Evolutionary conservation across 2,888 invertebrate species (phyloP).

Genomic region (Drosophila barbarae): DNA sequence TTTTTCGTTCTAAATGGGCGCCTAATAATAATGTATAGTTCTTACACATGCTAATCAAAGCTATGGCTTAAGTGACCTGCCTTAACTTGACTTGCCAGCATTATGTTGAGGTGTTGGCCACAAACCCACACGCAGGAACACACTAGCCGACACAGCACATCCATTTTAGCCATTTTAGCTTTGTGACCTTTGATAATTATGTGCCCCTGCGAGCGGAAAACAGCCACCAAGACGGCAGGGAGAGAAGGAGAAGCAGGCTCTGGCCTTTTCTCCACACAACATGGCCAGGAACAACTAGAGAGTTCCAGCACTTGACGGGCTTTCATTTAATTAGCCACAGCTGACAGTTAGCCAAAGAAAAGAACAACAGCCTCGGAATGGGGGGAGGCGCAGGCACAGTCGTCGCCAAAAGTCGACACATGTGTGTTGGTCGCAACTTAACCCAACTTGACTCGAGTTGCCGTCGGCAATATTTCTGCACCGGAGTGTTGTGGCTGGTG

Average conservation of each 20-base stretch:
- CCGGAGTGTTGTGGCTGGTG: slow-evolving; percentile 18
- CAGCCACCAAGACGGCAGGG: slow-evolving; percentile 27
- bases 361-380: slow-evolving; percentile 35
- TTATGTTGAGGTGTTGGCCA: slow-evolving; percentile 58
- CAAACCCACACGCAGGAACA: slow-evolving; percentile 21
- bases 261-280: slow-evolving; percentile 37
- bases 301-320: slow-evolving; percentile 64
- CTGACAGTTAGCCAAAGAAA: slow-evolving; percentile 69
- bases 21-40: not conserved
- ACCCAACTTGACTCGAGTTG: slow-evolving; percentile 48
- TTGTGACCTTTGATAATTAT: slow-evolving; percentile 59
- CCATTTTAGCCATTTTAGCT: slow-evolving; percentile 12
- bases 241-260: not conserved
- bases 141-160: slow-evolving; percentile 20
- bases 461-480: slow-evolving; percentile 44
- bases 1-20: not conserved
- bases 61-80: slow-evolving; percentile 8
- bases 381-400: slow-evolving; percentile 34
- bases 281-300: slow-evolving; percentile 47
- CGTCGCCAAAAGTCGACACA: slow-evolving; percentile 45
- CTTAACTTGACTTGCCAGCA: slow-evolving; percentile 38
- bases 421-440: slow-evolving; percentile 28
- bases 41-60: slow-evolving; percentile 10
- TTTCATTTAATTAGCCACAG: slow-evolving; percentile 73
- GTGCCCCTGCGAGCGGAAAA: slow-evolving; percentile 55